Conservation (phyloP, 2,113 vertebrate genomes). For the Dryoscopus gambensis region DNA sequence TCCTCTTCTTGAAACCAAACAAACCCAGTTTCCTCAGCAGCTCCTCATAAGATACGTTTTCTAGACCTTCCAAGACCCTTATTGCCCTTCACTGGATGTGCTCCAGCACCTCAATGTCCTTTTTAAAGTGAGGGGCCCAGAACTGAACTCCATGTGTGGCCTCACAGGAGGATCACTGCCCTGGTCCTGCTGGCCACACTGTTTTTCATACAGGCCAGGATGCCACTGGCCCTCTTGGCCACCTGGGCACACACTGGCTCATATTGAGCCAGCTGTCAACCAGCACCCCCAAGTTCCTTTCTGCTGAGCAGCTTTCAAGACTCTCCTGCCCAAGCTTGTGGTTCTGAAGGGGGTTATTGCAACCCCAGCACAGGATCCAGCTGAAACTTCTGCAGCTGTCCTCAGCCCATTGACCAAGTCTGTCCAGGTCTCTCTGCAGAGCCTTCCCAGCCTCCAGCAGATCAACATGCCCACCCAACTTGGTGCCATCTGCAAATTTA, state of each 20-base stretch:
- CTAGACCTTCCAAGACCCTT: neutral
- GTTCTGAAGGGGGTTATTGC: neutral
- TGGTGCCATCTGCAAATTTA: too few species aligned
- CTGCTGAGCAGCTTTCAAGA: neutral
- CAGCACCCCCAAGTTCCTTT: neutral
- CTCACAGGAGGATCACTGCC: rapidly evolving
- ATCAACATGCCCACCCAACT: neutral
- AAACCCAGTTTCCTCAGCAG: neutral
- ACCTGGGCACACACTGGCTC: neutral
- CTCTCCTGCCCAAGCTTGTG: neutral
- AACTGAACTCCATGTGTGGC: neutral
- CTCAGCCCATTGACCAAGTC: neutral
- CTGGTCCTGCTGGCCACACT: neutral
- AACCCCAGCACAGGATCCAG: neutral
- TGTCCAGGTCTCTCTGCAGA: neutral
- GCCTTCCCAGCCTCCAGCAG: neutral
- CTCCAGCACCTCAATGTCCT: neutral
- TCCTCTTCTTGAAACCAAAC: neutral
- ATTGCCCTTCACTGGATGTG: neutral
- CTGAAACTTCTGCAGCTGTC: neutral
- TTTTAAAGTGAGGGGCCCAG: neutral
- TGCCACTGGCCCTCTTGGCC: neutral
- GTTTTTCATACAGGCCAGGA: neutral
- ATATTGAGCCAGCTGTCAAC: neutral
- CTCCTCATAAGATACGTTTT: neutral